Evolutionary conservation across 2,113 vertebrate species (phyloP), one percentile per base, ranked within the genome.

Genomic region (Dipodomys ordii): DNA sequence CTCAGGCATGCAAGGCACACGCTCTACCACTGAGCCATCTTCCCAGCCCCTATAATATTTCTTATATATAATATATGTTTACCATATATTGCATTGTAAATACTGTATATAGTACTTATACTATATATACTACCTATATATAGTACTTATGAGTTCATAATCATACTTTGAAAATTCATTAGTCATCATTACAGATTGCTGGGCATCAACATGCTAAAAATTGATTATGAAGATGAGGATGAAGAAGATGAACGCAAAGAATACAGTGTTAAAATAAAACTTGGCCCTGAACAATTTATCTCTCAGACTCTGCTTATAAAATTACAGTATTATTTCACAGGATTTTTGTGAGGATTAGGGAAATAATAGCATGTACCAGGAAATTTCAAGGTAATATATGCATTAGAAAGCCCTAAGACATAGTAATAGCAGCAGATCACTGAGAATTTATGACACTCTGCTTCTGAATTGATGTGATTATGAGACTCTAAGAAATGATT

Each of bases 251-350:
- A 35, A 67, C 11, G 65, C 4, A 83, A 83, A 90, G 57, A 92
- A 91, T n/a, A 12, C 79, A 91, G 65, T 9, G 77, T 80, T 78
- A 87, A 77, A 83, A 79, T 87, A 87, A 77, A n/a, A n/a, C 18
- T 39, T 27, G 23, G 12, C 2, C 27, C 35, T 27, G 0, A 1
- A 19, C 44, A 68, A 44, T 15, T n/a, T 53, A 80, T 35, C 28
- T 35, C 28, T 90, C 74, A 64, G 39, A 57, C 67, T 68, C 72
- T 68, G 16, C 74, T 67, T 82, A 44, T 53, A 60, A 88, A 83
- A 82, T 85, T 77, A 72, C 19, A 27, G 19, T 30, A 82, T 12
- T 28, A 57, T 10, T 25, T 87, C 7, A 10, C 44, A n/a, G 32
- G 77, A 64, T 64, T 74, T 83, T 83, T 90, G 18, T 60, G 25